These are phyloP conservation scores for Cryptocephalus moraei DNA, from an alignment of 2,888 invertebrate genomes.

Conservation along the genomic window DNA sequence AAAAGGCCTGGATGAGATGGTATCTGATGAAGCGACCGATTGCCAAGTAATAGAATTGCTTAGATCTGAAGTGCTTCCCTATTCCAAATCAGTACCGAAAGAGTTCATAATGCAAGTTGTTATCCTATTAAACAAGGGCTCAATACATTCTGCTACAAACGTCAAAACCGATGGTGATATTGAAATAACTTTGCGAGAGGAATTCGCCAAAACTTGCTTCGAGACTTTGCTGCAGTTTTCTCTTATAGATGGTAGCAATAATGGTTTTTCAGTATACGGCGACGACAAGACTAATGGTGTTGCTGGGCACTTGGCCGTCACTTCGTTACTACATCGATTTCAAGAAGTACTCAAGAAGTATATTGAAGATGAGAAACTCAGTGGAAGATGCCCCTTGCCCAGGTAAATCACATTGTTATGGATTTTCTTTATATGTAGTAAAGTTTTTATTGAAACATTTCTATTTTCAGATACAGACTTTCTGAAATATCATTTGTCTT, in stretches of 20 bases:
- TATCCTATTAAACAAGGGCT: constrained; percentile 73
- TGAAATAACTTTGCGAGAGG: constrained; percentile 77
- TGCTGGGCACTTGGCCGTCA: constrained; percentile 72
- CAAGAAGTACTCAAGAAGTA: constrained; percentile 86
- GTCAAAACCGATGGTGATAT: constrained; percentile 65
- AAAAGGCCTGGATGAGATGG: constrained; percentile 49
- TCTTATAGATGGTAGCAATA: constrained; percentile 60
- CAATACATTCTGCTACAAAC: constrained; percentile 66
- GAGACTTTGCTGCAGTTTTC: constrained; percentile 93
- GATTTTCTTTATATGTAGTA: background rate
- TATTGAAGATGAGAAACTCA: constrained; percentile 71
- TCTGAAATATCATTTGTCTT: constrained; percentile 94
- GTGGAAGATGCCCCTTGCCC: constrained; percentile 77
- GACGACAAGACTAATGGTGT: constrained; percentile 45
- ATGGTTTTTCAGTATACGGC: constrained; percentile 29
- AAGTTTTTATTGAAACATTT: background rate
- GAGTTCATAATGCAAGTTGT: constrained; percentile 78
- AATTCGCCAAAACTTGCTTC: constrained; percentile 93
- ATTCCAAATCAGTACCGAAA: constrained; percentile 65
- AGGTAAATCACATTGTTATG: constrained; percentile 42
- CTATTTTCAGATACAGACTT: constrained; percentile 66
- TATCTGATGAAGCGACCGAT: constrained; percentile 68
- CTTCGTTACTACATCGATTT: constrained; percentile 84
- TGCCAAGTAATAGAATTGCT: constrained; percentile 73
- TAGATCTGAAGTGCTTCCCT: constrained; percentile 71